Evolutionary conservation across 2,113 vertebrate genomes (phyloP).

Genomic region (Alaudala cheleensis): DNA sequence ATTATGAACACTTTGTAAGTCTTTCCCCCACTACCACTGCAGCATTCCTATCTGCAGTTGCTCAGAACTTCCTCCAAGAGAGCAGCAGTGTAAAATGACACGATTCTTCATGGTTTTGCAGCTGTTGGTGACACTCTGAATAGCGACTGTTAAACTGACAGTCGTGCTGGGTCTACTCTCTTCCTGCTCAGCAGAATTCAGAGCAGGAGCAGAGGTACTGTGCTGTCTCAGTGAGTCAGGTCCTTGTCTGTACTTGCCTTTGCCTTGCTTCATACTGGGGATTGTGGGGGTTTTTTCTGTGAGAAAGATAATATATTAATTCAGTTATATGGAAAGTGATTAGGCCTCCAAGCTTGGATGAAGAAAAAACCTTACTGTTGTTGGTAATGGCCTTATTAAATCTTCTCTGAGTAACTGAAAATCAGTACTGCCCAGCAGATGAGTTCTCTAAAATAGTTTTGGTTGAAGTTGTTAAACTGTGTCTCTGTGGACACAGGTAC

Average conservation of each 20-base stretch:
- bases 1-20: not conserved
- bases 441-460: constrained; percentile 23
- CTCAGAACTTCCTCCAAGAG: not conserved
- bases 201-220: constrained; percentile 19
- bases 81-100: constrained; percentile 30
- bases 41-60: not conserved
- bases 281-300: not conserved
- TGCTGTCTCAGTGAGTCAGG: constrained; percentile 31
- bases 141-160: constrained; percentile 18
- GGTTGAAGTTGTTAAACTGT: not conserved
- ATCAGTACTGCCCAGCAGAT: constrained; percentile 10
- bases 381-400: not conserved
- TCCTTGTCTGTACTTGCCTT: constrained; percentile 11
- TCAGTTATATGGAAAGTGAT: not conserved
- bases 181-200: not conserved
- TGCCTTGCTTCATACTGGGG: not conserved
- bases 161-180: not conserved
- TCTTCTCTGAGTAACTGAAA: not conserved
- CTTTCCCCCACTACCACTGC: not conserved
- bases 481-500: not conserved
- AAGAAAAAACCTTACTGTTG: not conserved
- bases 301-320: not conserved
- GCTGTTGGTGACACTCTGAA: constrained; percentile 40
- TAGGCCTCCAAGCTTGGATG: not conserved
- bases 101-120: constrained; percentile 29